A percentile compares a stretch with the other conserved stretches of the same genome.
Evolutionary conservation across 2,113 vertebrate species (phyloP).

Genomic region (Entelurus aequoreus): DNA sequence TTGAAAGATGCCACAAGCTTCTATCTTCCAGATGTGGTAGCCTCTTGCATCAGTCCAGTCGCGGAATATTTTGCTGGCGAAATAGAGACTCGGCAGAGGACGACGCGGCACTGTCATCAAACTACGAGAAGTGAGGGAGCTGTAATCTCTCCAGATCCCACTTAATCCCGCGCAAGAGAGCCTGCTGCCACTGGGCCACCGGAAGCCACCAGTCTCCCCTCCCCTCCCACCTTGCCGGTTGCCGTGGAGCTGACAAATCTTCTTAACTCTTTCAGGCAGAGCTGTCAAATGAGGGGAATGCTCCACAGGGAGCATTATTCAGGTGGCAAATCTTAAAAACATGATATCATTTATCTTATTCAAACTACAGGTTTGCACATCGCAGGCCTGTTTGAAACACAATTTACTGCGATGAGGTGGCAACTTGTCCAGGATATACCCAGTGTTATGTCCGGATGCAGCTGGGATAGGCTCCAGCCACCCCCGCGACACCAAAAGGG

Average conservation of each 20-base stretch:
- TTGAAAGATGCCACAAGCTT: neutral
- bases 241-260: slow-evolving; percentile 52
- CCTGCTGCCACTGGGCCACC: slow-evolving; percentile 43
- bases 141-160: slow-evolving; percentile 72
- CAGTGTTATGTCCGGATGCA: too few species aligned
- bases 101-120: slow-evolving; percentile 11
- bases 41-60: neutral
- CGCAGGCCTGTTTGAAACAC: too few species aligned
- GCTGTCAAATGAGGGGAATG: neutral
- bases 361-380: too few species aligned
- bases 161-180: slow-evolving; percentile 69
- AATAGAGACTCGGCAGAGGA: slow-evolving; percentile 10
- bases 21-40: slow-evolving; percentile 12
- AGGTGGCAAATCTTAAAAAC: neutral
- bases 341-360: too few species aligned
- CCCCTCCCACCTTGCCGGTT: slow-evolving; percentile 40
- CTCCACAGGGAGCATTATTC: too few species aligned
- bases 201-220: slow-evolving; percentile 24
- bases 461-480: too few species aligned
- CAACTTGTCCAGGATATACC: too few species aligned
- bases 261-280: slow-evolving; percentile 64
- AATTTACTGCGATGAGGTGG: too few species aligned
- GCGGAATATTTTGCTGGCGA: slow-evolving; percentile 4
- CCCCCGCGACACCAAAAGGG: too few species aligned
- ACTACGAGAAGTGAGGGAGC: slow-evolving; percentile 28